Conservation (phyloP, 2,113 vertebrate species). For the Lanius ludovicianus region DNA sequence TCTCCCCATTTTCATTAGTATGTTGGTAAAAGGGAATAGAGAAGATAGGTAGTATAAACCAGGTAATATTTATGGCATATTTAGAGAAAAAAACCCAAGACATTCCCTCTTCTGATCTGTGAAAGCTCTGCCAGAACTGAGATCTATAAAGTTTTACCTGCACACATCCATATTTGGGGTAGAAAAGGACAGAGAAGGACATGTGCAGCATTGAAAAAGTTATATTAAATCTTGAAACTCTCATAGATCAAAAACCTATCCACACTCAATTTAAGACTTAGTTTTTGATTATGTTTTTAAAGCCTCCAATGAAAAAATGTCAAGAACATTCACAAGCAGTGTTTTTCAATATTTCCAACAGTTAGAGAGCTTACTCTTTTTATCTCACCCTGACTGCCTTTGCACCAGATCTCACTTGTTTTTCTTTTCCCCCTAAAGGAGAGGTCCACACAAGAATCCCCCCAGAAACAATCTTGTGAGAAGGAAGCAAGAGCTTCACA, state of each 20-base stretch:
- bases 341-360: neutral
- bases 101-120: neutral
- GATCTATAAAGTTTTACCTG: neutral
- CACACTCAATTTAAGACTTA: rapidly evolving
- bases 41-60: neutral
- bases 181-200: neutral
- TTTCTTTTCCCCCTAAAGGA: neutral
- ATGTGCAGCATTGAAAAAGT: neutral
- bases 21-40: neutral
- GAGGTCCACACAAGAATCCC: neutral
- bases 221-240: neutral
- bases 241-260: neutral
- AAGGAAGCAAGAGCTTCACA: neutral
- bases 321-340: neutral
- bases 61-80: neutral
- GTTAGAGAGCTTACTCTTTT: neutral
- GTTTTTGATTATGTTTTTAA: neutral
- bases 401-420: neutral
- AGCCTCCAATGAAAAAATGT: neutral
- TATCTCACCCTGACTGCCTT: neutral
- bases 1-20: neutral
- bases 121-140: neutral
- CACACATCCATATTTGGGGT: neutral
- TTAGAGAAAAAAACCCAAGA: neutral
- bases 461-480: rapidly evolving